phyloP scores from a whole-genome alignment of 2,113 vertebrate species.

The Bubalus kerabau region DNA sequence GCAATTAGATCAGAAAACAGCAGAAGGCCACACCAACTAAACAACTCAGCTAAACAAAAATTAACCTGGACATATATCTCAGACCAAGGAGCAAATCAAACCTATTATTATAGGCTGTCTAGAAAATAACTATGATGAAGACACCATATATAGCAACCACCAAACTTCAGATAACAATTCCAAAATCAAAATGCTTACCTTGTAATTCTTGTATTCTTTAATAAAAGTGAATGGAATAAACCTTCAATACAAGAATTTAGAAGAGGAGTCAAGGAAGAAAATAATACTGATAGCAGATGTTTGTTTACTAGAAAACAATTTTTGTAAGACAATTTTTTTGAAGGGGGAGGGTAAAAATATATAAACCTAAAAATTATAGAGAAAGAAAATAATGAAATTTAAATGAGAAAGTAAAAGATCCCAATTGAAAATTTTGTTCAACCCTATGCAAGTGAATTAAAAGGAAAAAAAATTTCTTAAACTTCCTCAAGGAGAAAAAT shows the following conservation, averaged over 20 bases:
- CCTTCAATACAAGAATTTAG: background rate
- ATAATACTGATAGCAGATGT: background rate
- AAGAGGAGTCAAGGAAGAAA: background rate
- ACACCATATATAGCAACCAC: background rate
- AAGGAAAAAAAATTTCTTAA: background rate
- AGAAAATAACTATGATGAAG: background rate
- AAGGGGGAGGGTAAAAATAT: background rate
- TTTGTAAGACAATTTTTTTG: background rate
- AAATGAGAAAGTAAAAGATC: background rate
- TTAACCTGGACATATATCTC: background rate
- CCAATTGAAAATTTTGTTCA: background rate
- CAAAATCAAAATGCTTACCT: background rate
- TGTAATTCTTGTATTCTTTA: too few relatives aligned
- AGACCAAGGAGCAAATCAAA: background rate
- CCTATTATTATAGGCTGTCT: background rate
- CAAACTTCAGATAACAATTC: background rate
- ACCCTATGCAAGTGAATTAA: background rate
- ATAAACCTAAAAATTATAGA: background rate
- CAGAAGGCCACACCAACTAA: background rate
- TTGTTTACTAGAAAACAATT: background rate
- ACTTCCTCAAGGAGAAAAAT: background rate
- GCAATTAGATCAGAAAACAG: background rate
- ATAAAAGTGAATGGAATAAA: background rate
- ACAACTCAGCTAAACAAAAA: background rate
- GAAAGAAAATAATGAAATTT: background rate